Evolutionary conservation across 2,797 vertebrate genomes (phyloP).

Genomic region (Eulemur mongoz): DNA sequence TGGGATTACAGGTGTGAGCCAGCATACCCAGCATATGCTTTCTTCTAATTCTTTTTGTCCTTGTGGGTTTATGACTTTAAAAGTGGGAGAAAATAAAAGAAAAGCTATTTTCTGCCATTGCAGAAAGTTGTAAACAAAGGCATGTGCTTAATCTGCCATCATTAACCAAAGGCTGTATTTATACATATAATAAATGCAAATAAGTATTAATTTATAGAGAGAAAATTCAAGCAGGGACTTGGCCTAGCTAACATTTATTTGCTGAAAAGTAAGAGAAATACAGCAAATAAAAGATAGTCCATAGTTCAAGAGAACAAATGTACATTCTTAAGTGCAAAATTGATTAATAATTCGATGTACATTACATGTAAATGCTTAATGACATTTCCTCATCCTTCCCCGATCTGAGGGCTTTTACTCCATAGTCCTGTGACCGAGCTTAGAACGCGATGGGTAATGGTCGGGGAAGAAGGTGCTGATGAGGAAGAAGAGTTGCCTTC

Average conservation of each 20-base stretch:
- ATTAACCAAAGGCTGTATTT: neutral
- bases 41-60: neutral
- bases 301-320: neutral
- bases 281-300: neutral
- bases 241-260: neutral
- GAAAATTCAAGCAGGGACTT: constrained; percentile 12
- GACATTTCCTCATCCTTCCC: neutral
- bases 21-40: neutral
- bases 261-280: neutral
- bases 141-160: neutral
- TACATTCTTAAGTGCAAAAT: neutral
- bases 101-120: neutral
- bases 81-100: neutral
- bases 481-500: neutral
- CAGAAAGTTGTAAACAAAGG: constrained; percentile 9
- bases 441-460: neutral
- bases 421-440: neutral
- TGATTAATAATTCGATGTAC: neutral
- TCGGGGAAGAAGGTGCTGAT: neutral
- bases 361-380: neutral
- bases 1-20: neutral
- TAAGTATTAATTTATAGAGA: neutral
- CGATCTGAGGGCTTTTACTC: neutral
- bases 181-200: neutral
- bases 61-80: neutral